These are phyloP conservation scores for Aspidapion aeneum DNA, from an alignment of 2,888 invertebrate species.

Conservation along the genomic window DNA sequence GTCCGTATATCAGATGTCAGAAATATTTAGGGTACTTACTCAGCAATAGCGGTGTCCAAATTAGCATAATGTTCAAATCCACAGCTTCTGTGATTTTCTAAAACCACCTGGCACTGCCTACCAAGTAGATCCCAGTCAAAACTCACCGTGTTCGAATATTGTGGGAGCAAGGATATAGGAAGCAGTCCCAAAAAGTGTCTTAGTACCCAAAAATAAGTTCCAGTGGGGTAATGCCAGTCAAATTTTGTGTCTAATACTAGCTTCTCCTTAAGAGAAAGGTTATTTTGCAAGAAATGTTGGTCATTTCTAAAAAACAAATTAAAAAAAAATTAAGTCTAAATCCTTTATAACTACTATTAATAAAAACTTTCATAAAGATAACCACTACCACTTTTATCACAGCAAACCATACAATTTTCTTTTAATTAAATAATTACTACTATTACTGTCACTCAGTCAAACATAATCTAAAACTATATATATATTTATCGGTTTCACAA, in stretches of 20 bases:
- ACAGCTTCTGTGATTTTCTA: constrained; percentile 15
- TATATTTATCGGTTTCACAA: too few species aligned
- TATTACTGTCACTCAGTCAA: too few species aligned
- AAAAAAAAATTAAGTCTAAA: background rate
- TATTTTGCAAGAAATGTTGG: constrained; percentile 22
- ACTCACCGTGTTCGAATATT: constrained; percentile 21
- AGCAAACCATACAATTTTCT: too few species aligned
- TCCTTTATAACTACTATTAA: too few species aligned
- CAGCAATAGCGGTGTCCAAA: constrained; percentile 27
- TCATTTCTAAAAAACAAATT: constrained; percentile 14
- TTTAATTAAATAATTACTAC: too few species aligned
- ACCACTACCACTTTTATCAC: too few species aligned
- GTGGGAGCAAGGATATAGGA: constrained; percentile 32
- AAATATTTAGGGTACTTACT: too few species aligned
- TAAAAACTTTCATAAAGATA: too few species aligned
- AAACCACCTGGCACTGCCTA: constrained; percentile 23
- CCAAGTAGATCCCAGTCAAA: constrained; percentile 30
- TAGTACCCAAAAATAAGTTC: constrained; percentile 32
- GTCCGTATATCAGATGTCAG: too few species aligned
- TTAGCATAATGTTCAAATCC: constrained; percentile 10
- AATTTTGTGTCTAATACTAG: constrained; percentile 22
- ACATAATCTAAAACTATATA: too few species aligned
- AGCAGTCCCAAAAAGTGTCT: constrained; percentile 34
- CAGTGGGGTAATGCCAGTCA: constrained; percentile 21
- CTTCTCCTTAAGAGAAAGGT: constrained; percentile 28